Conservation (phyloP, 2,113 vertebrate genomes). For the Tringa solitaria region DNA sequence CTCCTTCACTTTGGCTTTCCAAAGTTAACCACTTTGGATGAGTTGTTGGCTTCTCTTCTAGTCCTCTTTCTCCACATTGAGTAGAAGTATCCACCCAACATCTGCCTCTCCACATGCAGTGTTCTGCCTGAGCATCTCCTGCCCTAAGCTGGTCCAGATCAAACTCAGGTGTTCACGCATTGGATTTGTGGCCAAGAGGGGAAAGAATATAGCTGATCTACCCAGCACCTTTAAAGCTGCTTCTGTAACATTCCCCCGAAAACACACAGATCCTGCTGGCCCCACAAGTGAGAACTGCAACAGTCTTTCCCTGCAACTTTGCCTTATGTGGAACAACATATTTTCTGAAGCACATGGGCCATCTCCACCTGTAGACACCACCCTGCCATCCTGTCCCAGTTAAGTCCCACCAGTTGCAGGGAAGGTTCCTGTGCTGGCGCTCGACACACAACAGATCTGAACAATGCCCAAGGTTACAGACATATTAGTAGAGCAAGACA, state of each 20-base stretch:
- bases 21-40: background rate
- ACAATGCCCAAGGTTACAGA: background rate
- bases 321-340: background rate
- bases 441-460: background rate
- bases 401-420: accelerated
- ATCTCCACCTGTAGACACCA: too few relatives aligned
- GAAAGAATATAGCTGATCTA: slow-evolving; percentile 1
- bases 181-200: background rate
- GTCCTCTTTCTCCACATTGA: background rate
- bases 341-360: background rate
- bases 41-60: background rate
- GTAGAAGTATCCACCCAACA: background rate
- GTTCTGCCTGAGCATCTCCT: background rate
- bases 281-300: background rate
- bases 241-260: background rate
- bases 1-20: background rate
- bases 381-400: accelerated
- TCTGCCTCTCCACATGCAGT: accelerated
- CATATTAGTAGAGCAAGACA: background rate
- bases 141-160: background rate
- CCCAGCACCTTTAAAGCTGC: slow-evolving; percentile 1
- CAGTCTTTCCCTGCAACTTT: background rate
- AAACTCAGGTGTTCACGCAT: background rate
- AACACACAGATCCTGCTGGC: background rate
- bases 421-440: background rate